Percentiles rank a stretch among this genome's conserved stretches.
phyloP scores from a whole-genome alignment of 2,113 vertebrate species.

The Uria aalge region DNA sequence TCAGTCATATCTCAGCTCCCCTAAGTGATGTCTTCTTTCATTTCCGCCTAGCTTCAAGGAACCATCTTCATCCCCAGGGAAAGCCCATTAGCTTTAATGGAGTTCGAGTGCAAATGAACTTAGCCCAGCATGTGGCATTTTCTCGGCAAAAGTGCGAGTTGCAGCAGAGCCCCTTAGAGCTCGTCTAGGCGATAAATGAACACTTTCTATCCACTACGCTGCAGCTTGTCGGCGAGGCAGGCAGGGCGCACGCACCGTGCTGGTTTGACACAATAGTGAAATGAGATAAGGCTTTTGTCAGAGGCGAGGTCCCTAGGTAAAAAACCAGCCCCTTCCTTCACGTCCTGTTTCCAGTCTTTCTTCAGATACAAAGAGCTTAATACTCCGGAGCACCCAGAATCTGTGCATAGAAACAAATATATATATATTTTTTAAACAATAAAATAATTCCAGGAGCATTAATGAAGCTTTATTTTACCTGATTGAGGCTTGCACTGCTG shows the following conservation, averaged over 20 bases:
- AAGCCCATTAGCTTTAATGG: constrained; percentile 32
- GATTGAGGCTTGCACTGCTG: background rate
- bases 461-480: background rate
- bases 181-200: background rate
- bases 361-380: background rate
- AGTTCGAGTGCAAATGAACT: constrained; percentile 7
- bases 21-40: background rate
- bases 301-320: background rate
- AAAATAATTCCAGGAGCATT: background rate
- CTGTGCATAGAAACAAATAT: background rate
- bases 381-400: background rate
- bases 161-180: background rate
- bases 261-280: background rate
- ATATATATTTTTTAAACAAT: background rate
- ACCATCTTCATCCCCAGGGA: background rate
- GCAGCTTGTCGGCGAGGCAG: background rate
- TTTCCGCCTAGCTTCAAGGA: background rate
- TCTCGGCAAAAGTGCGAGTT: background rate
- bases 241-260: background rate
- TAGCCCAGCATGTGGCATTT: constrained; percentile 26
- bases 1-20: background rate
- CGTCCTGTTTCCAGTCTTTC: background rate
- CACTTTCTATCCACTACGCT: accelerated
- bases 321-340: background rate
- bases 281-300: background rate